Evolutionary conservation across 2,888 invertebrate genomes (phyloP).

Genomic region (Apamea anceps): DNA sequence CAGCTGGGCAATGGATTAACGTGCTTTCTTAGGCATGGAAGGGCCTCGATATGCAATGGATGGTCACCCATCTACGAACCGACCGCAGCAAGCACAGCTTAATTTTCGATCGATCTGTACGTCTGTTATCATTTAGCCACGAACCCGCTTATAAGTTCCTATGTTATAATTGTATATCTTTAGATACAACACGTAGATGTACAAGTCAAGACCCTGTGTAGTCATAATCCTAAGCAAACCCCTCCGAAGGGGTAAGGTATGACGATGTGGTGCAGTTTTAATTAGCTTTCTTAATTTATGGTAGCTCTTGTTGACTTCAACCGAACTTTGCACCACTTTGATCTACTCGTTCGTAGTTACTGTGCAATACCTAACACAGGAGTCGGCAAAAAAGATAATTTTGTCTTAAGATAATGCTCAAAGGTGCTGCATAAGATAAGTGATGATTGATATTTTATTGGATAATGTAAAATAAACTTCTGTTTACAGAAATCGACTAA

Average conservation of each 20-base stretch:
- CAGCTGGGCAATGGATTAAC: no score
- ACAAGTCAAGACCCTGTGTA: conserved; percentile 12
- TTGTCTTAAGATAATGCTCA: neutral
- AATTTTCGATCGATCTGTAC: neutral
- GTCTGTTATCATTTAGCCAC: neutral
- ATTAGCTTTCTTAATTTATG: conserved; percentile 45
- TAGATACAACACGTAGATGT: neutral
- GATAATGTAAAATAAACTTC: neutral
- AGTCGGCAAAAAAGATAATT: neutral
- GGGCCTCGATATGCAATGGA: no score
- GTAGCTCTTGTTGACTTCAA: conserved; percentile 21
- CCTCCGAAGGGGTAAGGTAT: conserved; percentile 31
- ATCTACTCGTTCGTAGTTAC: neutral
- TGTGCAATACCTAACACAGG: neutral
- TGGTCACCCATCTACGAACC: no score
- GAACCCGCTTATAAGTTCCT: neutral
- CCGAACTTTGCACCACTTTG: neutral
- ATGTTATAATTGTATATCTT: neutral
- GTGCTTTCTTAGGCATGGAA: no score
- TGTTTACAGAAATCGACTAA: neutral
- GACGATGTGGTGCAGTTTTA: conserved; percentile 48
- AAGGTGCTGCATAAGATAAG: neutral
- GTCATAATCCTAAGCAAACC: conserved; percentile 38
- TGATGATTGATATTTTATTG: no score
- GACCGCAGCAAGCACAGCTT: no score